phyloP scores from a whole-genome alignment of 2,113 vertebrate species.

The Sebastes schlegelii region DNA sequence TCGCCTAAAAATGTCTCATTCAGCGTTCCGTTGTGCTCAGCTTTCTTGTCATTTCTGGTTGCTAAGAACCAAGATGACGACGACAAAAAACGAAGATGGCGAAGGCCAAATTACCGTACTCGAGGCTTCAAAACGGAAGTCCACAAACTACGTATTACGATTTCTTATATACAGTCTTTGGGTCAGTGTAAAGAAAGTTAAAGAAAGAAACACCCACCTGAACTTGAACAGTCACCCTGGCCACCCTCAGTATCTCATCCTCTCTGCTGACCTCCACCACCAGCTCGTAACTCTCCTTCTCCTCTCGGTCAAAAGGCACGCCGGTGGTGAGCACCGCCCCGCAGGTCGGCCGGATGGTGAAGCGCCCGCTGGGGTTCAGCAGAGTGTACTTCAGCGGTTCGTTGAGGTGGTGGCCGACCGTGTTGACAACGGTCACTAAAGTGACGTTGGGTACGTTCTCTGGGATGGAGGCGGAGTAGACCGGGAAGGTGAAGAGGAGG shows the following conservation, averaged over 20 bases:
- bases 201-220: conserved; percentile 81
- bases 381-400: conserved; percentile 94
- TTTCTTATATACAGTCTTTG: too few relatives aligned
- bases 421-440: conserved; percentile 89
- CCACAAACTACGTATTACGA: too few relatives aligned
- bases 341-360: conserved; percentile 91
- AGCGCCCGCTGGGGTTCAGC: conserved; percentile 93
- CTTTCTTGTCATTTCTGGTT: too few relatives aligned
- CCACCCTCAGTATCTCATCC: conserved; percentile 89
- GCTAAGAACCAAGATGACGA: too few relatives aligned
- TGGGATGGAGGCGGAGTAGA: conserved; percentile 89
- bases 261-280: conserved; percentile 95
- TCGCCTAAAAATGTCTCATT: too few relatives aligned
- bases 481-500: conserved; percentile 89
- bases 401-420: conserved; percentile 92
- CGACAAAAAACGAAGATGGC: too few relatives aligned
- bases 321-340: conserved; percentile 94
- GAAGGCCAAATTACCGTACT: too few relatives aligned
- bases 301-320: conserved; percentile 93
- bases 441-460: conserved; percentile 91
- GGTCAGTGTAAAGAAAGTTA: neutral
- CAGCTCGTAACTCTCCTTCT: conserved; percentile 90
- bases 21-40: too few relatives aligned
- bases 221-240: conserved; percentile 90
- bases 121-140: too few relatives aligned